A percentile compares a stretch with the other conserved stretches of the same genome.
Evolutionary conservation across 1,140 invertebrate species (phyloP).

Genomic region (Drosophila aff.): DNA sequence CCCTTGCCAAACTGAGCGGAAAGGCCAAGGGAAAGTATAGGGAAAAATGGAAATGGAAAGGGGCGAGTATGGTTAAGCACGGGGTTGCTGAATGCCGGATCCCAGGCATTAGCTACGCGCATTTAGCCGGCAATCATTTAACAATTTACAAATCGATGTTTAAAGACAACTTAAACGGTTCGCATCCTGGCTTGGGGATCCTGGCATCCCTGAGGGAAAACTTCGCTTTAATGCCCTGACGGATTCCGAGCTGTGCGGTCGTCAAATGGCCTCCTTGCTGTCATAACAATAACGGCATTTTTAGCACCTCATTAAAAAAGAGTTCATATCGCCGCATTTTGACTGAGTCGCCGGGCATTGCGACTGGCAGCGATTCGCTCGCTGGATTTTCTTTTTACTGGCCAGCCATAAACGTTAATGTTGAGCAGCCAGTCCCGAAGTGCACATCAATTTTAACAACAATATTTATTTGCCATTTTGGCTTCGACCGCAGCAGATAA

Average conservation of each 20-base stretch:
- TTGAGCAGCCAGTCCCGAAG: slow-evolving; percentile 46
- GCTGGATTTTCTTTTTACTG: slow-evolving; percentile 48
- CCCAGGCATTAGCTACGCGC: slow-evolving; percentile 73
- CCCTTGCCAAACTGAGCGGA: slow-evolving; percentile 62
- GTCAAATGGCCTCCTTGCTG: slow-evolving; percentile 72
- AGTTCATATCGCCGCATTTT: slow-evolving; percentile 76
- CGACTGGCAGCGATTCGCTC: slow-evolving; percentile 13
- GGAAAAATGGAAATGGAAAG: not conserved
- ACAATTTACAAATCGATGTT: slow-evolving; percentile 84
- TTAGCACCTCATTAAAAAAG: slow-evolving; percentile 84
- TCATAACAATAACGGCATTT: slow-evolving; percentile 83
- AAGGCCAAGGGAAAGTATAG: slow-evolving; percentile 17
- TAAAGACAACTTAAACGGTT: slow-evolving; percentile 65
- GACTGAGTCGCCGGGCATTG: slow-evolving; percentile 51
- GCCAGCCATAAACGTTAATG: slow-evolving; percentile 59
- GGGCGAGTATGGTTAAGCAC: slow-evolving; percentile 6
- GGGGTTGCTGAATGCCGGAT: slow-evolving; percentile 22
- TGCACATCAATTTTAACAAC: slow-evolving; percentile 79
- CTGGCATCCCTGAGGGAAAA: slow-evolving; percentile 24
- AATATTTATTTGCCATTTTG: slow-evolving; percentile 75
- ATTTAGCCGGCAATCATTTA: slow-evolving; percentile 80
- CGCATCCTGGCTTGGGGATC: not conserved
- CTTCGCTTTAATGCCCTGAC: slow-evolving; percentile 68
- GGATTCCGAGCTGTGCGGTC: slow-evolving; percentile 40
- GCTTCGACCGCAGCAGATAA: slow-evolving; percentile 43